Percentiles rank a stretch among this genome's conserved stretches.
Evolutionary conservation across 2,113 vertebrate species (phyloP).

Genomic region (Monarcha castaneiventris): DNA sequence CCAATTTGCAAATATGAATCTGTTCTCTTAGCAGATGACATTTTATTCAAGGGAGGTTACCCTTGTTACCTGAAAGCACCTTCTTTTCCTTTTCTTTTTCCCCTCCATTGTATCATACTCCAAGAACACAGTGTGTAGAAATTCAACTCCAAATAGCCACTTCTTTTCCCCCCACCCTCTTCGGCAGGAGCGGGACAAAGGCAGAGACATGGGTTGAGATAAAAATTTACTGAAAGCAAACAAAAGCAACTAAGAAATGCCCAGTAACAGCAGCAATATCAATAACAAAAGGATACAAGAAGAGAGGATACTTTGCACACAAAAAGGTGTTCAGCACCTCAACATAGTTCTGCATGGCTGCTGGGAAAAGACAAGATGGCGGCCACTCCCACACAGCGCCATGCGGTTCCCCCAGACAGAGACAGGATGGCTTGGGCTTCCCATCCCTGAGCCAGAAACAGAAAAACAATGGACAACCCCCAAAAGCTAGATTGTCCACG

Average conservation of each 20-base stretch:
- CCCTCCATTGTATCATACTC: neutral
- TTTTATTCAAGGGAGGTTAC: neutral
- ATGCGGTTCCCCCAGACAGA: neutral
- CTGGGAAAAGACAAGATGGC: accelerated
- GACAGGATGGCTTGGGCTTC: neutral
- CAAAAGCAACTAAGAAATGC: neutral
- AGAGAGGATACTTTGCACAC: neutral
- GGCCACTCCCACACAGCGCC: accelerated
- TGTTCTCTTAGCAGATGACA: neutral
- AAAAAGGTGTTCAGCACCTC: neutral
- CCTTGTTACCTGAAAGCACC: neutral
- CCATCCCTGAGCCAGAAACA: neutral
- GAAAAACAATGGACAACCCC: too few relatives aligned
- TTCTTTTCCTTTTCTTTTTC: neutral
- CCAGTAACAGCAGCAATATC: neutral
- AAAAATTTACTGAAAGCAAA: neutral
- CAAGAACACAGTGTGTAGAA: neutral
- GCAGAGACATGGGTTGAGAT: neutral
- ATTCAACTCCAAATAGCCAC: neutral
- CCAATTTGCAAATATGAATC: neutral
- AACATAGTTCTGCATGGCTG: accelerated
- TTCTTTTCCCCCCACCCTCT: neutral
- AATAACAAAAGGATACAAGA: neutral
- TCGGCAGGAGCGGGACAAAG: neutral
- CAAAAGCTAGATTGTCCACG: accelerated